Base-by-base conservation (phyloP, 1,140 invertebrate genomes). In the Drosophila prosaltans region DNA sequence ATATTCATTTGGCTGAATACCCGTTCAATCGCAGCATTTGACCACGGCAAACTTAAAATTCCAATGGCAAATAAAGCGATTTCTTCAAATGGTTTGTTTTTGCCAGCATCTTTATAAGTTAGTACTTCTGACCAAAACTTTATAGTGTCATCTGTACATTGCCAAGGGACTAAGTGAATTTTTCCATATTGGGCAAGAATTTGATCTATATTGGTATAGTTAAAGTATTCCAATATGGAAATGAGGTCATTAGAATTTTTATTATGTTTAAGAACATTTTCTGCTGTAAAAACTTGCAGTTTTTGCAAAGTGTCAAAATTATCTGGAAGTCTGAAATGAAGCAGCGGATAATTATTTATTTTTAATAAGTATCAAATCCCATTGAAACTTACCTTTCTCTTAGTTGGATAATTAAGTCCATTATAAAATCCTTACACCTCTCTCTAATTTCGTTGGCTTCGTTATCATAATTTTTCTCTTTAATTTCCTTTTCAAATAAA, bases 401-500 rank as follows among this genome's bases (percentile, higher is more conserved):
- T 2, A 43, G 41, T n/a, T 43, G 41, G 11, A 43, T 43, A 16
- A 43, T 43, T 16, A 43, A 3, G 4, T n/a, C 11, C 11, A 5
- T 43, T 43, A 43, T 43, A 43, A 43, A 43, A n/a, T 43, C 11
- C 11, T 5, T 43, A 11, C 41, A 43, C 11, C 11, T n/a, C 5
- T 43, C 5, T 16, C 41, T 43, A 4, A 43, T 43, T n/a, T 43
- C 41, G 16, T 5, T 43, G 4, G 5, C n/a, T 5, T 43, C 11
- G 11, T 3, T n/a, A 3, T n/a, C 1, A 2, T 43, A 43, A 16
- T 16, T n/a, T 16, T 11, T 11, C 1, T 43, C 5, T 60, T 60
- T 41, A 40, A 40, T 60, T 24, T 62, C 43, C 26, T 40, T 11
- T 60, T 60, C 58, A 26, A 60, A 60, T 21, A n/a, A 32, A 40